These are phyloP conservation scores for Hyles euphorbiae DNA, from an alignment of 1,140 invertebrate genomes.

Conservation along the genomic window DNA sequence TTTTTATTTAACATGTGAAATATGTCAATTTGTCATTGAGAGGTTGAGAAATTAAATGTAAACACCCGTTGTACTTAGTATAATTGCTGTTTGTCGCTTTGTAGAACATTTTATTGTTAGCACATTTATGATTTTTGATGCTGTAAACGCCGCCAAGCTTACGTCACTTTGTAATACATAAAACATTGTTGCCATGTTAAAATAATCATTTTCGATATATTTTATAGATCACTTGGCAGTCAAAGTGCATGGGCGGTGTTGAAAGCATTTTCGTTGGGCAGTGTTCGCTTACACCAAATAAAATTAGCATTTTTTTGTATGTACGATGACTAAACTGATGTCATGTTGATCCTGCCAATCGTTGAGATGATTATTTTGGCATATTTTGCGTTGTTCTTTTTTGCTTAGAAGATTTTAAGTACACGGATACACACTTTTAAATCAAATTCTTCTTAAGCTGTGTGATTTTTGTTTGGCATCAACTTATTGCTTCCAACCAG, in stretches of 20 bases:
- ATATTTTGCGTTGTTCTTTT: constrained; percentile 57
- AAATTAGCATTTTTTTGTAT: constrained; percentile 40
- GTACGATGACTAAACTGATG: background rate
- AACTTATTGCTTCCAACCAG: too few species aligned
- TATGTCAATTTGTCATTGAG: constrained; percentile 41
- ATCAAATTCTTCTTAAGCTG: too few species aligned
- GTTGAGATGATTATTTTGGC: constrained; percentile 32
- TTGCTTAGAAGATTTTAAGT: constrained; percentile 11
- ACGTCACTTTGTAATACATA: background rate
- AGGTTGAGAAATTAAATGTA: constrained; percentile 38
- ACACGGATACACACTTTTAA: too few species aligned
- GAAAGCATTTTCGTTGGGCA: constrained; percentile 20
- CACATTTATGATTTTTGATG: constrained; percentile 21
- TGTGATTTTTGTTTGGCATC: too few species aligned
- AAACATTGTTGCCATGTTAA: constrained; percentile 1
- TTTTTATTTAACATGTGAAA: constrained; percentile 12
- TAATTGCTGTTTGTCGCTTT: constrained; percentile 41
- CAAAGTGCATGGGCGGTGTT: constrained; percentile 18
- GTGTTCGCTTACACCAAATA: constrained; percentile 50
- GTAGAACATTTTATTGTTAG: constrained; percentile 46
- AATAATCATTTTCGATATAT: background rate
- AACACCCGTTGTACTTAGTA: constrained; percentile 49
- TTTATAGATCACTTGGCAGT: background rate
- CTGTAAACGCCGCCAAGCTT: background rate
- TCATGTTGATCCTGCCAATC: constrained; percentile 39